phyloP scores from a whole-genome alignment of 2,797 vertebrate species.

The Tinamus major region DNA sequence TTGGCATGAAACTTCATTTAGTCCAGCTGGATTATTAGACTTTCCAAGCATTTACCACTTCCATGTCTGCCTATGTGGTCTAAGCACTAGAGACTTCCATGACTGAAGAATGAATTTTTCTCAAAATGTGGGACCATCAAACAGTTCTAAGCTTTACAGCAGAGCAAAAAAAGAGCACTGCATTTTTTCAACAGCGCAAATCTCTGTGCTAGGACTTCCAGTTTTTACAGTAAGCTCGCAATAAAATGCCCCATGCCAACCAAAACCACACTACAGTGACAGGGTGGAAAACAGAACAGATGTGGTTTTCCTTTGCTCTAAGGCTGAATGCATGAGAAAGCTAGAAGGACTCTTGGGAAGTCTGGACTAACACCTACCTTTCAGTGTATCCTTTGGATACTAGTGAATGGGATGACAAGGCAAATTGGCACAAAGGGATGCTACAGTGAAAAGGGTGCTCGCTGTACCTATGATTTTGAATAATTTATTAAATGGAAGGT shows the following conservation, averaged over 20 bases:
- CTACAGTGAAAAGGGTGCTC: conserved; percentile 78
- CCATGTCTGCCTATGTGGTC: neutral
- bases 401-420: conserved; percentile 26
- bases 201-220: neutral
- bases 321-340: neutral
- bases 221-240: neutral
- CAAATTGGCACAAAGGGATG: conserved; percentile 46
- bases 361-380: neutral
- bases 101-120: neutral
- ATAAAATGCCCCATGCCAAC: neutral
- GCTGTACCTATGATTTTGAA: conserved; percentile 83
- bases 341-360: neutral
- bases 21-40: neutral
- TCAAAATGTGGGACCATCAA: neutral
- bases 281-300: neutral
- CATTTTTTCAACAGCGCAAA: neutral
- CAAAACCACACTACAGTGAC: neutral
- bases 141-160: neutral
- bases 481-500: conserved; percentile 94
- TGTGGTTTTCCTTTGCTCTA: neutral
- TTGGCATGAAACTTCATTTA: neutral
- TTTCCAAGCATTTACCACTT: neutral
- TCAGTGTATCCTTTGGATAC: neutral
- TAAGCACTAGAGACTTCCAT: rapidly evolving
- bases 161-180: neutral